Base-by-base conservation (phyloP, 2,797 vertebrate genomes). In the Podarcis lilfordi region DNA sequence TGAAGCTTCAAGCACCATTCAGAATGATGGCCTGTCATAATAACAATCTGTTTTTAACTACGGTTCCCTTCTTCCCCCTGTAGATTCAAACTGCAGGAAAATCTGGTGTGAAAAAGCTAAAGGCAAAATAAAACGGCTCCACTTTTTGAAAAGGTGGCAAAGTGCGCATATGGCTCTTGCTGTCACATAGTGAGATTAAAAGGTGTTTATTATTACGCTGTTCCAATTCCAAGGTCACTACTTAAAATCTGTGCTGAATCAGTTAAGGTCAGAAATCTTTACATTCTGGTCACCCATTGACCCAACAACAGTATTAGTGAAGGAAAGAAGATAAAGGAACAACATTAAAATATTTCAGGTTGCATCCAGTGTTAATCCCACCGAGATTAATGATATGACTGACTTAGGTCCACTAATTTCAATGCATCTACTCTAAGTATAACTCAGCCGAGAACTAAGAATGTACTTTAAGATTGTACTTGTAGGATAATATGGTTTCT, bases 281-380 rank as follows among this genome's bases (percentile, higher is more conserved):
- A 88, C 75, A 37, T 3, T 88, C 89, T 85, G 91, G 94, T 92
- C 94, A 90, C 80, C 86, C 72, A 68, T 86, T 91, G 89, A 61
- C 82, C 68, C 75, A 88, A 68, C 92, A 95, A 75, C 92, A 95
- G 93, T 92, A 91, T 90, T 66, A 87, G 86, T 89, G 88, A 94
- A 91, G 91, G 90, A 92, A 91, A 88, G 68, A 77, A 76, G 86
- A 84, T 83, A 50, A 25, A 96, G 74, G 87, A 91, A 92, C 93
- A 72, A 89, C 74, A 92, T 91, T 88, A 92, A 94, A 94, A 93
- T 87, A 93, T 93, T 94, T 95, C 93, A 89, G 61, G 61, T 64
- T 64, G 61, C 21, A 23, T 19, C 61, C 61, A 64, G 61, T 64
- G 61, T 64, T 64, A 64, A 23, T 23, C 61, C 61, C 21, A 64